These are phyloP conservation scores for Drosophila watanabei DNA, from an alignment of 1,140 invertebrate genomes.

Conservation along the genomic window DNA sequence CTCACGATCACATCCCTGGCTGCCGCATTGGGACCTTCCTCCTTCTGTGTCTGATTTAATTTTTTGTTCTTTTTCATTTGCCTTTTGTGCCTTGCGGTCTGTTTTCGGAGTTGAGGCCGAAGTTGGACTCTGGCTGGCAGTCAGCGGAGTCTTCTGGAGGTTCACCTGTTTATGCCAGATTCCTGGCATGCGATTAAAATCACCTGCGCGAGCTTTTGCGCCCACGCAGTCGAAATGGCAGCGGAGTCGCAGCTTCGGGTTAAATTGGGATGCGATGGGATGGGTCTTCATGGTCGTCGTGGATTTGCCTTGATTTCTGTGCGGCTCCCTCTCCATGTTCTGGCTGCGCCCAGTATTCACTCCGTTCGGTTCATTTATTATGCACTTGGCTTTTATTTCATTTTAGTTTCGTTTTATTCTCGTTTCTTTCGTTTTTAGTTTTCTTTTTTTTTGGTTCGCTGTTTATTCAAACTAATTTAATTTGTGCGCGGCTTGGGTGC, in stretches of 20 bases:
- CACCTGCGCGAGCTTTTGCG: slow-evolving; percentile 83
- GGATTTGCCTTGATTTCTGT: slow-evolving; percentile 60
- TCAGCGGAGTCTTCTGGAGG: slow-evolving; percentile 48
- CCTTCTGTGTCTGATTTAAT: slow-evolving; percentile 75
- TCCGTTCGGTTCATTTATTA: slow-evolving; percentile 77
- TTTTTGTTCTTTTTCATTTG: slow-evolving; percentile 38
- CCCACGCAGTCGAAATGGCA: slow-evolving; percentile 63
- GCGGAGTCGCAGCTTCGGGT: slow-evolving; percentile 40
- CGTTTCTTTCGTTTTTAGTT: not conserved
- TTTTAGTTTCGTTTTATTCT: slow-evolving; percentile 52
- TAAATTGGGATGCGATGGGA: slow-evolving; percentile 44
- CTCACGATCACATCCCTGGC: slow-evolving; percentile 31
- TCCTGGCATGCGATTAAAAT: slow-evolving; percentile 85
- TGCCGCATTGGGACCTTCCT: slow-evolving; percentile 32
- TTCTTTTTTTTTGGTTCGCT: slow-evolving; percentile 44
- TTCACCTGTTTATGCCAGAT: slow-evolving; percentile 85
- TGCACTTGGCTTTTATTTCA: slow-evolving; percentile 66
- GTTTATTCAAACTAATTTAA: slow-evolving; percentile 85
- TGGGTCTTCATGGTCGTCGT: slow-evolving; percentile 45
- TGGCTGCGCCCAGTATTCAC: slow-evolving; percentile 61
- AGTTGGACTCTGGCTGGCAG: slow-evolving; percentile 26
- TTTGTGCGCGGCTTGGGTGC: slow-evolving; percentile 73
- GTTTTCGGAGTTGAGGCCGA: slow-evolving; percentile 42
- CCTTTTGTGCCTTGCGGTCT: slow-evolving; percentile 52
- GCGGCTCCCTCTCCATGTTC: slow-evolving; percentile 38